A percentile compares a stretch with the other conserved stretches of the same genome.
These are phyloP conservation scores for Atethmia centrago DNA, from an alignment of 2,888 invertebrate genomes.

Conservation along the genomic window DNA sequence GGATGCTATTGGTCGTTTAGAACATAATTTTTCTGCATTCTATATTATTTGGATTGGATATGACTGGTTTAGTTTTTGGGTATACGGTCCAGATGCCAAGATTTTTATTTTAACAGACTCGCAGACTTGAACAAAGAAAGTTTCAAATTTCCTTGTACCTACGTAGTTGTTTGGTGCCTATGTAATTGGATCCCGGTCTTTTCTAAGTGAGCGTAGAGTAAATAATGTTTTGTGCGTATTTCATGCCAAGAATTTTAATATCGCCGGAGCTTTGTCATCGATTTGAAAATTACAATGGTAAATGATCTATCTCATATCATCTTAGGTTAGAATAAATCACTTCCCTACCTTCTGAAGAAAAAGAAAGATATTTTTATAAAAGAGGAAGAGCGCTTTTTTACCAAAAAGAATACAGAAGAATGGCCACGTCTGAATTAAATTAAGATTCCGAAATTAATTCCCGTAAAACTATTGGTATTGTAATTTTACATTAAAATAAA, in stretches of 20 bases:
- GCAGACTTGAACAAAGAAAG: fast-evolving
- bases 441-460: too few relatives aligned
- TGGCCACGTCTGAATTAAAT: not conserved
- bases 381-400: not conserved
- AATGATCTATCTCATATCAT: not conserved
- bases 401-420: too few relatives aligned
- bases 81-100: not conserved
- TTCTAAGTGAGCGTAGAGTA: not conserved
- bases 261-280: not conserved
- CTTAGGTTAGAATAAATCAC: not conserved
- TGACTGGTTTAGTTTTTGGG: not conserved
- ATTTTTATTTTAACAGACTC: not conserved
- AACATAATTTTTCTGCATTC: not conserved
- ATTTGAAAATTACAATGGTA: conserved; percentile 15
- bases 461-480: not conserved
- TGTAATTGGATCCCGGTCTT: not conserved
- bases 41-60: not conserved
- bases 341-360: not conserved
- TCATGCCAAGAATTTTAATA: conserved; percentile 34
- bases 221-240: conserved; percentile 22
- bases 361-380: too few relatives aligned
- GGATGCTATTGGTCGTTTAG: not conserved
- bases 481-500: not conserved
- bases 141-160: not conserved
- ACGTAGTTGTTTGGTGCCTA: not conserved